Conservation (phyloP, 2,797 vertebrate species). For the Pipistrellus pipistrellus region DNA sequence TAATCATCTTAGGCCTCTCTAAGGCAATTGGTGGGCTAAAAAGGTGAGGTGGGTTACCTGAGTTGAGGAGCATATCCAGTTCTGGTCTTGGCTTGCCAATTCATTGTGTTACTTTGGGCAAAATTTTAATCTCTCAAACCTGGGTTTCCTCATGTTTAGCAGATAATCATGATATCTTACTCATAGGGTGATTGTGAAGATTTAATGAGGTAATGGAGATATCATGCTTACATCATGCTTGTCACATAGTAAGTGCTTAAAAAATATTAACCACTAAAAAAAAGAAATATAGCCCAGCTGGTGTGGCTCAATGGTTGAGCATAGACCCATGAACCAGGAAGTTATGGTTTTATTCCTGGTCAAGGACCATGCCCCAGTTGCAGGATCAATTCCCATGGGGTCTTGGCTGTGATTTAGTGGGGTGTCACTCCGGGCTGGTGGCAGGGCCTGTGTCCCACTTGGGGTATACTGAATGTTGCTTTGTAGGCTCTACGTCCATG, state of each 20-base stretch:
- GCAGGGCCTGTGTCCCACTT: no score
- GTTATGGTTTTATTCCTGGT: no score
- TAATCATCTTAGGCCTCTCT: neutral
- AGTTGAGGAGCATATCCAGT: neutral
- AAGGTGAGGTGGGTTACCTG: neutral
- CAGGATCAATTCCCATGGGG: no score
- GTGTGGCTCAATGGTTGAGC: no score
- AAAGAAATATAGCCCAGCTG: neutral
- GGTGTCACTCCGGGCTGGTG: no score
- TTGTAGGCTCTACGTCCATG: no score
- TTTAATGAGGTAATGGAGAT: neutral
- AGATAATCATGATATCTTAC: neutral
- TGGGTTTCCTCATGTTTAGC: neutral
- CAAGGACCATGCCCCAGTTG: no score
- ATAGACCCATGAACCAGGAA: no score
- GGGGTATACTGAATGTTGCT: no score
- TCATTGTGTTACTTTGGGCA: neutral
- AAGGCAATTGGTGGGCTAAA: neutral
- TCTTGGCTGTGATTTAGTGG: no score
- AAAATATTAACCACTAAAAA: constrained; percentile 31
- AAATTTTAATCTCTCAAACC: neutral
- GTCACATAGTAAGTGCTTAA: neutral
- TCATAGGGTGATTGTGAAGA: neutral
- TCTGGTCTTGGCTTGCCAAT: neutral
- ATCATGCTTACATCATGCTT: neutral